Percentiles rank a stretch among this genome's conserved stretches.
Evolutionary conservation across 2,797 vertebrate genomes (phyloP).

Genomic region (Etheostoma nigrum): DNA sequence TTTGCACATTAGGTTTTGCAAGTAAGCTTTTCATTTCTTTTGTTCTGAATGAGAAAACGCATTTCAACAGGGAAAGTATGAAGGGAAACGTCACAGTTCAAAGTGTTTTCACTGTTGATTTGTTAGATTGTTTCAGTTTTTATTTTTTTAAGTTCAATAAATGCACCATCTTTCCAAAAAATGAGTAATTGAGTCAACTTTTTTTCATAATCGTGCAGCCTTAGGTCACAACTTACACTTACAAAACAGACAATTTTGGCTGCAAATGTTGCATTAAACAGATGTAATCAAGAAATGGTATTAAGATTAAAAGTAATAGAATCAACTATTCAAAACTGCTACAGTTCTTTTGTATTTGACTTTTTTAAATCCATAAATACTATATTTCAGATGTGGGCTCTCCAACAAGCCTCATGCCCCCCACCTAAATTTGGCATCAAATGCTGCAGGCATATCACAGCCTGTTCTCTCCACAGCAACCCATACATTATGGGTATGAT

Average conservation of each 20-base stretch:
- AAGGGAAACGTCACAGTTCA: too few relatives aligned
- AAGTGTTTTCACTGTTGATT: too few relatives aligned
- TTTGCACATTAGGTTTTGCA: too few relatives aligned
- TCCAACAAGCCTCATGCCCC: background rate
- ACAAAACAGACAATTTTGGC: background rate
- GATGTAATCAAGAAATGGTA: background rate
- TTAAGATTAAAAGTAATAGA: background rate
- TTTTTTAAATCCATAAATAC: background rate
- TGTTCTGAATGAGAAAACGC: too few relatives aligned
- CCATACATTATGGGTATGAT: slow-evolving; percentile 25
- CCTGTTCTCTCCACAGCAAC: slow-evolving; percentile 2
- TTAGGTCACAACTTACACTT: background rate
- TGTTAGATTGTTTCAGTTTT: too few relatives aligned
- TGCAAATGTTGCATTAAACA: slow-evolving; percentile 7
- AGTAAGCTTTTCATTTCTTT: too few relatives aligned
- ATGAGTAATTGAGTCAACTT: too few relatives aligned
- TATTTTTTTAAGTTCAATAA: too few relatives aligned
- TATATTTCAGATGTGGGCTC: background rate
- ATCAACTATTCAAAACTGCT: background rate
- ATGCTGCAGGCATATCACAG: background rate
- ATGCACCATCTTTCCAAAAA: too few relatives aligned
- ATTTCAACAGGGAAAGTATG: too few relatives aligned
- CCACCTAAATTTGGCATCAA: slow-evolving; percentile 1
- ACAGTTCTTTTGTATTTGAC: background rate
- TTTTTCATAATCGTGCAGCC: too few relatives aligned